These are phyloP conservation scores for Thaumatotibia leucotreta DNA, from an alignment of 1,140 invertebrate genomes.

Conservation along the genomic window DNA sequence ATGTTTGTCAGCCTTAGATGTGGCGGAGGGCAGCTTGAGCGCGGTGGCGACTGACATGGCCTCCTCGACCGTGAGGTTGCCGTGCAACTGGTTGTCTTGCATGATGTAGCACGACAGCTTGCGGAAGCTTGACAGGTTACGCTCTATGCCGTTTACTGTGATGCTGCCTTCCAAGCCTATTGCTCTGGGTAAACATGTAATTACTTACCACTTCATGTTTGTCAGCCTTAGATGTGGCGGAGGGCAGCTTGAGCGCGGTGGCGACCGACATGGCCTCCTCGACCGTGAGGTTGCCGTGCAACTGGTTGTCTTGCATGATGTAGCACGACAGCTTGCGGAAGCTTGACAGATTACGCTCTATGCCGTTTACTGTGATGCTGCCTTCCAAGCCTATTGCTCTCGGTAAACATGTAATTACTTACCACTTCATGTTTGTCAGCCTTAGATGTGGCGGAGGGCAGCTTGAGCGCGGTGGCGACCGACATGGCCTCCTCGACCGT, in stretches of 20 bases:
- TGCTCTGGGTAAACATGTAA: too few relatives aligned
- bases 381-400: conserved; percentile 77
- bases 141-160: background rate
- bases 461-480: conserved; percentile 94
- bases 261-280: conserved; percentile 96
- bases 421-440: conserved; percentile 90
- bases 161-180: background rate
- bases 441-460: conserved; percentile 83
- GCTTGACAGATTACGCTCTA: conserved; percentile 90
- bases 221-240: conserved; percentile 81
- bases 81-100: conserved; percentile 97
- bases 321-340: conserved; percentile 97
- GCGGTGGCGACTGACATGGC: conserved; percentile 95
- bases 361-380: conserved; percentile 90
- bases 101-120: conserved; percentile 98
- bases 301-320: conserved; percentile 98
- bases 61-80: conserved; percentile 94
- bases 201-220: conserved; percentile 89
- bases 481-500: conserved; percentile 96
- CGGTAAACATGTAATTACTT: conserved; percentile 52
- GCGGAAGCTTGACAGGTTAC: too few relatives aligned
- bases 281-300: conserved; percentile 94
- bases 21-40: conserved; percentile 90
- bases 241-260: conserved; percentile 91
- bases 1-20: conserved; percentile 83